Evolutionary conservation across 2,797 vertebrate genomes (phyloP), one percentile per base, ranked within the genome.

Genomic region (Taeniopygia guttata): DNA sequence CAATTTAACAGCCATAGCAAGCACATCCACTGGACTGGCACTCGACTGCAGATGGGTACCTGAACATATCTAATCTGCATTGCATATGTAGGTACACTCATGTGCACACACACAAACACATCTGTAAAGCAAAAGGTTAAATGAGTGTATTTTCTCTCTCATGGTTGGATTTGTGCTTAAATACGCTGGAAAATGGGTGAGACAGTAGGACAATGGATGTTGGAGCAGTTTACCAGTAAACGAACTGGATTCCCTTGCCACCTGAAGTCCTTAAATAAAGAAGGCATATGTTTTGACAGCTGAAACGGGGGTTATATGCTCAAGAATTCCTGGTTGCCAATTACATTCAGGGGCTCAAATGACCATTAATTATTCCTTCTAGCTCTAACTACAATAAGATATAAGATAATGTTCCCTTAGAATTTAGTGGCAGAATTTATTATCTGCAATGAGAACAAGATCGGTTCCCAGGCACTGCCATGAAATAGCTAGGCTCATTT

Each of bases 221-320:
- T 84, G 85, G 42, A 88, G 48, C 48, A 77, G 54, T 77, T 88
- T 86, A 38, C 26, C 67, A 51, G 54, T 40, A 51, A 56, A 20
- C 77, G 63, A 94, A 79, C 48, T 46, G 60, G 67, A 79, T 90
- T 93, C 25, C 11, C 15, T 81, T 79, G 72, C 29, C 60, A 58
- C 75, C 43, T 78, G 60, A 93, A 88, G 68, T 90, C 80, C 87
- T 89, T 95, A 84, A 77, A 87, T 80, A 70, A 67, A 91, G 77
- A 51, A 87, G 84, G 56, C 25, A 5, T 36, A 58, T 80, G 56
- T 87, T 92, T 90, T 89, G 64, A 48, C 36, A 55, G 75, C 67
- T 94, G 77, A 95, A 91, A 45, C 3, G 6, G 60, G 84, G 58
- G 27, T 38, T 82, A n/a, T 22, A 26, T 49, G 60, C 74, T 87